phyloP scores from a whole-genome alignment of 2,797 vertebrate genomes.

The Tadarida brasiliensis region DNA sequence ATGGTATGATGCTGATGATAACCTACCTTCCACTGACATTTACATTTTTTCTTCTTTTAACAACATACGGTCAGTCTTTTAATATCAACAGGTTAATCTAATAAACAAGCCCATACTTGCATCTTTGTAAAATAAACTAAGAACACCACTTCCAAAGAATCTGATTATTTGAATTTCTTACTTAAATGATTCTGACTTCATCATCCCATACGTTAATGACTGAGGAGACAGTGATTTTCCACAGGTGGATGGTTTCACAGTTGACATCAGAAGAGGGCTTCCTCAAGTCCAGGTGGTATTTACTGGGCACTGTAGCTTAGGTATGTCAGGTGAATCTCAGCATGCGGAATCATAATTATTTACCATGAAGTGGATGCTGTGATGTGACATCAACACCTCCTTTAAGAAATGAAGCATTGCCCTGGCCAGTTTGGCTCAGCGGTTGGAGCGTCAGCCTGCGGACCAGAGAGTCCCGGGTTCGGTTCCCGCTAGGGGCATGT shows the following conservation, averaged over 20 bases:
- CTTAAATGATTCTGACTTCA: neutral
- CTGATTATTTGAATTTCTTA: neutral
- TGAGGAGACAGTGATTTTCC: neutral
- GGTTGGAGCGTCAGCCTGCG: no score
- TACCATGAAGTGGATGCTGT: neutral
- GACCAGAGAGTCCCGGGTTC: no score
- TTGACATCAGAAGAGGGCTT: neutral
- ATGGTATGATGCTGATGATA: neutral
- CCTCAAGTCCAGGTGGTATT: neutral
- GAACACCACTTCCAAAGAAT: neutral
- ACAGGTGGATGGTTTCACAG: neutral
- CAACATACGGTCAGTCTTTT: neutral
- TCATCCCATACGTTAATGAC: neutral
- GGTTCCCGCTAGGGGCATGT: no score
- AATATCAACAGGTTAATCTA: neutral
- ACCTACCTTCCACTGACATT: neutral
- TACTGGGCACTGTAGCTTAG: neutral
- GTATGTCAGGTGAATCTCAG: neutral
- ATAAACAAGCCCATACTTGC: neutral
- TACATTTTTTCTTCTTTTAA: constrained; percentile 17
- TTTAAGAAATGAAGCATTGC: neutral
- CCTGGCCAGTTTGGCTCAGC: no score
- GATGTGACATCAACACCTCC: neutral
- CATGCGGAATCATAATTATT: neutral
- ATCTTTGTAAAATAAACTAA: constrained; percentile 26